A percentile compares a stretch with the other conserved stretches of the same genome.
These are phyloP conservation scores for Montipora capitata DNA, from an alignment of 92 coral and sea anemone species.

Conservation along the genomic window DNA sequence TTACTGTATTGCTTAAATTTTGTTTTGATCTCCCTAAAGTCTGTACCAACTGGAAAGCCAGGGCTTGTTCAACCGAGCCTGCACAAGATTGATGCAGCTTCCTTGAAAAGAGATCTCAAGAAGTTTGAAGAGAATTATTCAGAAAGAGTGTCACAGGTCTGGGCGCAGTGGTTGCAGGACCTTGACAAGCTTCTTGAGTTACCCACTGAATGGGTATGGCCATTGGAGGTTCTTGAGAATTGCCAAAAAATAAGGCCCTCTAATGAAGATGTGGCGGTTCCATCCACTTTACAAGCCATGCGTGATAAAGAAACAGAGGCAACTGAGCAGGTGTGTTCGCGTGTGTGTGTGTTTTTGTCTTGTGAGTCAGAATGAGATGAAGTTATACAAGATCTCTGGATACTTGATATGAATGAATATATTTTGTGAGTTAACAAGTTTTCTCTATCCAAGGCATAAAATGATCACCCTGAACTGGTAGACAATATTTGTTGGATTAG, in stretches of 20 bases:
- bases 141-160: background rate
- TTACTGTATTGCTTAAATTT: no score
- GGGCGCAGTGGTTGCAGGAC: slow-evolving; percentile 15
- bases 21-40: background rate
- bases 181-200: slow-evolving; percentile 1
- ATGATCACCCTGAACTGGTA: background rate
- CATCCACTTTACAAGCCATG: slow-evolving; percentile 5
- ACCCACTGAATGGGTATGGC: slow-evolving; percentile 2
- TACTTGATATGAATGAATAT: no score
- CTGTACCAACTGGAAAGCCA: background rate
- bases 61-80: no score
- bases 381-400: background rate
- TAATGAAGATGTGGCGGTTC: background rate
- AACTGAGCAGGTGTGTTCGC: no score
- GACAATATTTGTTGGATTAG: background rate
- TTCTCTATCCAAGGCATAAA: background rate
- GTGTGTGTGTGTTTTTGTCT: no score
- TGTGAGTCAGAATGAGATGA: slow-evolving; percentile 4
- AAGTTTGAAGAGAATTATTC: background rate
- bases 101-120: slow-evolving; percentile 6
- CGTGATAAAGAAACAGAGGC: slow-evolving; percentile 12
- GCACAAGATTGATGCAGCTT: background rate
- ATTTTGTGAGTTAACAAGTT: background rate
- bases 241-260: slow-evolving; percentile 6
- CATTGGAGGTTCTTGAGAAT: background rate